phyloP scores from a whole-genome alignment of 1,140 invertebrate species.

The Drosophila obscura region DNA sequence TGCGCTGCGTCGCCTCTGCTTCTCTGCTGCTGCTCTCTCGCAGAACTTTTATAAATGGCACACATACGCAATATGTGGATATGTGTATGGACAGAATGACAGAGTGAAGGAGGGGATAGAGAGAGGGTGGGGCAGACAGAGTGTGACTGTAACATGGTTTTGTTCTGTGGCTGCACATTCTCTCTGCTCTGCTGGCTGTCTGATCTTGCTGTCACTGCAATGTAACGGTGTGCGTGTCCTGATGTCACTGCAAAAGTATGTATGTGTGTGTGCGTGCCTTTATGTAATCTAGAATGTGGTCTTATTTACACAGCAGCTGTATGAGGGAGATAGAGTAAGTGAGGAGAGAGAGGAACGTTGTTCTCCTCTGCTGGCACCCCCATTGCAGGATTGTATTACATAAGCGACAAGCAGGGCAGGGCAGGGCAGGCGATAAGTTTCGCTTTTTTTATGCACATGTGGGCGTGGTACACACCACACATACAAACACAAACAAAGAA shows the following conservation, averaged over 20 bases:
- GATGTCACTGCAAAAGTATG: constrained; percentile 9
- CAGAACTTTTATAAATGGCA: constrained; percentile 54
- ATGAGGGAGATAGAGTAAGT: not conserved
- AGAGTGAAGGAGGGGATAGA: constrained; percentile 9
- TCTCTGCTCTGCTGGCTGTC: constrained; percentile 38
- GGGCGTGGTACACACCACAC: constrained; percentile 41
- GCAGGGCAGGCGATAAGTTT: constrained; percentile 47
- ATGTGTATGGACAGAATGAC: constrained; percentile 42
- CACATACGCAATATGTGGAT: constrained; percentile 46
- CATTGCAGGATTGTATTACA: constrained; percentile 68
- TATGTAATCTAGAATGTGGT: constrained; percentile 75
- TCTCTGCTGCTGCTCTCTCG: constrained; percentile 27
- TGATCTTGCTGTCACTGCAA: constrained; percentile 45
- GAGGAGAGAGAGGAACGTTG: not conserved
- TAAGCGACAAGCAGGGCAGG: constrained; percentile 51
- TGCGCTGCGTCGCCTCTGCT: no score
- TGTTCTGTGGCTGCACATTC: constrained; percentile 51
- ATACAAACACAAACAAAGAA: constrained; percentile 21
- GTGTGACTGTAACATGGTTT: constrained; percentile 15
- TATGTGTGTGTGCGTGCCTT: constrained; percentile 24
- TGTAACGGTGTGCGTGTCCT: no score
- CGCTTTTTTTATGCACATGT: constrained; percentile 47
- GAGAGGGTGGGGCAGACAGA: not conserved
- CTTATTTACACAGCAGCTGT: constrained; percentile 40
- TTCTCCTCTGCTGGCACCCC: constrained; percentile 36